Evolutionary conservation across 2,113 vertebrate genomes (phyloP).

Genomic region (Oenanthe oenanthe): DNA sequence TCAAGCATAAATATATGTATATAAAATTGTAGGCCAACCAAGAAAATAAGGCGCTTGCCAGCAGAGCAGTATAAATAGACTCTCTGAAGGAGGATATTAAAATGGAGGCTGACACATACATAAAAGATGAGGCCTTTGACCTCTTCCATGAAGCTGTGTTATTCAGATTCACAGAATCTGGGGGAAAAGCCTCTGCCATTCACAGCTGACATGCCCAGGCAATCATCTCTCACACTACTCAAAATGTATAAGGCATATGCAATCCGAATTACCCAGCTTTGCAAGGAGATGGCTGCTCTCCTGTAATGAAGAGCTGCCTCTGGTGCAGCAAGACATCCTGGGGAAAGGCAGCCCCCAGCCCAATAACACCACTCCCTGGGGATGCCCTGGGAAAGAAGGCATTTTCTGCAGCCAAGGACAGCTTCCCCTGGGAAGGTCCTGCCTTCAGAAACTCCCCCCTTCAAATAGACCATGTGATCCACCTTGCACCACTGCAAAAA

Average conservation of each 20-base stretch:
- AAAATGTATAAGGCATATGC: neutral
- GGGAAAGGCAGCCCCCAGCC: neutral
- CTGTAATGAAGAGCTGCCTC: neutral
- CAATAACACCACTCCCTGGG: neutral
- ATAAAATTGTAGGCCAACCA: conserved; percentile 26
- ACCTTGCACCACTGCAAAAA: neutral
- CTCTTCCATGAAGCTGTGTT: neutral
- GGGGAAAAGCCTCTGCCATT: neutral
- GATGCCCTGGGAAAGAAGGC: neutral
- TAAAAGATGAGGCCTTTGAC: conserved; percentile 39
- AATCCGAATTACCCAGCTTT: neutral
- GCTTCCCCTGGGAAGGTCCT: neutral
- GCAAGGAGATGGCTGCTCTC: neutral
- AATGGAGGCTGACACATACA: conserved; percentile 16
- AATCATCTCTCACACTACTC: neutral
- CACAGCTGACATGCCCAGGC: neutral
- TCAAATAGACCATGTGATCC: neutral
- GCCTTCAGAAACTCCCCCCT: neutral
- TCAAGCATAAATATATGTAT: conserved; percentile 53
- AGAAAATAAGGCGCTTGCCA: conserved; percentile 43
- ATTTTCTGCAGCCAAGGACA: neutral
- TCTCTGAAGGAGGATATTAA: conserved; percentile 10
- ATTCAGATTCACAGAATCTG: neutral
- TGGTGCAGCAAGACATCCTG: neutral
- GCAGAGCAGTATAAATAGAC: conserved; percentile 42